A percentile compares a stretch with the other conserved stretches of the same genome.
These are phyloP conservation scores for Lophotriccus pileatus DNA, from an alignment of 2,797 vertebrate species.

Conservation along the genomic window DNA sequence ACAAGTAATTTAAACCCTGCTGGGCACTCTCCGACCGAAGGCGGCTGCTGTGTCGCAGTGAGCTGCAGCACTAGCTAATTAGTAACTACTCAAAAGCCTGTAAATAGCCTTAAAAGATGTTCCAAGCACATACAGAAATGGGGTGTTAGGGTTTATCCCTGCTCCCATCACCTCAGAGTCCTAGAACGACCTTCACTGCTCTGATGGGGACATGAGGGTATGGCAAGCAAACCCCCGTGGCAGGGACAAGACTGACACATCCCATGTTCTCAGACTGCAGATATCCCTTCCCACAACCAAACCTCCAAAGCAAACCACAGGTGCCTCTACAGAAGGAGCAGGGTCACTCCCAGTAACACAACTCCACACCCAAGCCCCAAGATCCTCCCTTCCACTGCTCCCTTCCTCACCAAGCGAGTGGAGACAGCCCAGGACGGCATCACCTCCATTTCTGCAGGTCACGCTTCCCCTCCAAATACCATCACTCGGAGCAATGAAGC, in stretches of 20 bases:
- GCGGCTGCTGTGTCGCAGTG: background rate
- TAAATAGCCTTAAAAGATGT: background rate
- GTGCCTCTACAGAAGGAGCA: background rate
- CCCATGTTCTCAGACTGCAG: background rate
- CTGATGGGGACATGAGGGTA: accelerated
- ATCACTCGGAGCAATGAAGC: constrained; percentile 59
- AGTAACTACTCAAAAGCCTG: background rate
- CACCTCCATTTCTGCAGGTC: constrained; percentile 2
- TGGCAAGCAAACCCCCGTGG: accelerated
- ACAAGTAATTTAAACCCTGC: constrained; percentile 60
- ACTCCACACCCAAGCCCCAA: background rate
- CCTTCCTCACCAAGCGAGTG: accelerated
- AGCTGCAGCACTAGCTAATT: constrained; percentile 39
- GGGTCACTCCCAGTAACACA: accelerated
- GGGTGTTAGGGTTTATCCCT: background rate
- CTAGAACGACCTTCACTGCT: background rate
- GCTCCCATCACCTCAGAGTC: background rate
- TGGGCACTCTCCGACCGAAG: constrained; percentile 14
- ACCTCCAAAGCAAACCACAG: background rate
- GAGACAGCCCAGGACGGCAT: background rate
- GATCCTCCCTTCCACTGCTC: background rate
- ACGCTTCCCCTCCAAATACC: constrained; percentile 37
- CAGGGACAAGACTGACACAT: background rate
- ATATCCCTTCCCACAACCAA: background rate
- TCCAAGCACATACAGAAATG: accelerated